Base-by-base conservation (phyloP, 2,797 vertebrate genomes). In the Sebastiscus albofasciatus region DNA sequence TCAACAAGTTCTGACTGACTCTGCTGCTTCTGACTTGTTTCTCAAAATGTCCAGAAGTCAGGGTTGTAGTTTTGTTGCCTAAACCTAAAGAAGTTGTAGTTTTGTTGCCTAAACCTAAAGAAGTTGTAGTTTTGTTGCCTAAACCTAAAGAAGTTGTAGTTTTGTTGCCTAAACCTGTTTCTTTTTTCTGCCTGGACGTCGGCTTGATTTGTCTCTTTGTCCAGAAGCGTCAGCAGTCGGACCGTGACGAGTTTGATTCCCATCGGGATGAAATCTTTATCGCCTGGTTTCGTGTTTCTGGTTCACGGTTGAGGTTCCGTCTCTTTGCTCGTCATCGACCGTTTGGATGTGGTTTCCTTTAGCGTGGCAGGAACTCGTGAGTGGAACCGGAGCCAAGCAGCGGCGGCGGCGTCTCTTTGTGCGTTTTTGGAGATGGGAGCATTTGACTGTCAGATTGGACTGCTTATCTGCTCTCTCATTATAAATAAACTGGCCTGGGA, bases 401-500 rank as follows among this genome's bases (percentile, higher is more conserved):
- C 34, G 10, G 34, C 16, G 5, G 55, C 54, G 5, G 20, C 2
- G 52, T 49, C 0, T 84, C 14, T 4, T 18, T 39, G 58, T 36
- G 54, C 46, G 12, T 74, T 24, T 74, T 24, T 70, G 24, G 36
- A 10, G 55, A 36, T 14, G 42, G 55, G 62, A 67, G 31, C 46
- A 16, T 71, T 42, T 34, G 49, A 49, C 56, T 22, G 58, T 83
- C 24, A 52, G 61, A 42, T 2, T 14, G 60, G 64, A 27, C 24
- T 9, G 8, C 64, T 64, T 59, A 72, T 80, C 79, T 75, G 66
- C 67, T 62, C 34, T 75, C 46, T 72, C 58, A 77, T 73, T 87
- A 85, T 79, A 83, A 83, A 85, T 75, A 79, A 80, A 80, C 24
- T 14, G 55, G 61, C 72, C 83, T 83, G 85, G 81, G 89, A 88